Evolutionary conservation across 92 coral and sea anemone genomes (phyloP).

Genomic region (Actinernus sp.): DNA sequence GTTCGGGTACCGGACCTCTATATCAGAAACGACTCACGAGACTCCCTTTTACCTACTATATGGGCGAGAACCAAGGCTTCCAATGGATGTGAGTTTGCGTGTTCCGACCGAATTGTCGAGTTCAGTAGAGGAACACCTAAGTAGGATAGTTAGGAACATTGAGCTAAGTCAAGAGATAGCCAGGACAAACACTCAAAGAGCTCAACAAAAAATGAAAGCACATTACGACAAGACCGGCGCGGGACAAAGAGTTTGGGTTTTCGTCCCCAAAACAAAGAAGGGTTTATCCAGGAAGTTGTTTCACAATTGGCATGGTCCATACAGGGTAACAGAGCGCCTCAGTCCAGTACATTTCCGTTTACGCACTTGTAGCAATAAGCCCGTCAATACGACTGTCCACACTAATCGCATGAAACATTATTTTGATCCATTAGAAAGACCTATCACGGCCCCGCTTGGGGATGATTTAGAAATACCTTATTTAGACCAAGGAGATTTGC

Average conservation of each 20-base stretch:
- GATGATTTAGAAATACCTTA: too few species aligned
- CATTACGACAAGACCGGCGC: conserved; percentile 7
- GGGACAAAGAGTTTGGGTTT: conserved; percentile 55
- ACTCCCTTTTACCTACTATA: conserved; percentile 20
- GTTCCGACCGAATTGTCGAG: conserved; percentile 1
- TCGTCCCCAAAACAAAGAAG: conserved; percentile 24
- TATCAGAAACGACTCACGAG: conserved; percentile 16
- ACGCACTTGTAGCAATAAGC: conserved; percentile 59
- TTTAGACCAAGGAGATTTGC: too few species aligned
- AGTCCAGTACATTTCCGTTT: conserved; percentile 25
- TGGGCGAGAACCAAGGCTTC: conserved; percentile 49
- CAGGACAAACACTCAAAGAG: conserved; percentile 39
- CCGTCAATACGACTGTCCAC: conserved; percentile 39
- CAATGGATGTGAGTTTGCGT: conserved; percentile 25
- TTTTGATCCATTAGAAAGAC: conserved; percentile 50
- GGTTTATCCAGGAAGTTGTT: conserved; percentile 36
- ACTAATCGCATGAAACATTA: conserved; percentile 54
- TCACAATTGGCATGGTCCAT: conserved; percentile 55
- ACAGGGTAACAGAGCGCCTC: conserved; percentile 17
- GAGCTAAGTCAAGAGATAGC: conserved; percentile 41
- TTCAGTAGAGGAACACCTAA: conserved; percentile 9
- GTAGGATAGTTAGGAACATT: conserved; percentile 32
- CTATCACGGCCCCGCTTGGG: too few species aligned
- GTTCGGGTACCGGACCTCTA: conserved; percentile 19
- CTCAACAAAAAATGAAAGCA: conserved; percentile 46